A percentile compares a stretch with the other conserved stretches of the same genome.
phyloP scores from a whole-genome alignment of 1,140 invertebrate genomes.

The Temnothorax longispinosus region DNA sequence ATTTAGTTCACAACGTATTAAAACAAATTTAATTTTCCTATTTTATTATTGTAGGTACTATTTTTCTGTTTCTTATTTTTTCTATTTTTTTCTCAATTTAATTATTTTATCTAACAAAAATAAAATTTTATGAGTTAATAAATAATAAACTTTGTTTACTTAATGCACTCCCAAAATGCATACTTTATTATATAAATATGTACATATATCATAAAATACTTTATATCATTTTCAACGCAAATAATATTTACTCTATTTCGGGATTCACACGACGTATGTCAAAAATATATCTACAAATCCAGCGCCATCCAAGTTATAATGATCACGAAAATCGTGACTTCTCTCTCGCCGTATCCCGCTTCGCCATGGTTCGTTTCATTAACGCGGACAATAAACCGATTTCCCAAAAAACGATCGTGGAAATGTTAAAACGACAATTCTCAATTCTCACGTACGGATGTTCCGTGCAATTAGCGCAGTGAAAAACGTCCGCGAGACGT shows the following conservation, averaged over 20 bases:
- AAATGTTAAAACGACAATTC: conserved; percentile 8
- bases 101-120: neutral
- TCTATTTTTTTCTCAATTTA: neutral
- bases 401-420: neutral
- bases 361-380: neutral
- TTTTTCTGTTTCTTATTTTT: neutral
- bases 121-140: neutral
- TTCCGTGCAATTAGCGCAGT: neutral
- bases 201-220: neutral
- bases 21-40: neutral
- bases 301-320: neutral
- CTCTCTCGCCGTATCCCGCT: neutral
- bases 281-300: neutral
- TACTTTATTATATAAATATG: neutral
- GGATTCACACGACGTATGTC: neutral
- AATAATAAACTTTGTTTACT: neutral
- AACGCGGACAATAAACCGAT: neutral
- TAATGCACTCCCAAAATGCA: neutral
- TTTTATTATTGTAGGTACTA: neutral
- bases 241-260: neutral
- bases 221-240: neutral
- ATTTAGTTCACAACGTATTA: neutral
- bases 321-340: neutral
- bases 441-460: neutral
- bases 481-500: neutral